Conservation (phyloP, 1,140 invertebrate species). For the Meteorus sp. region DNA sequence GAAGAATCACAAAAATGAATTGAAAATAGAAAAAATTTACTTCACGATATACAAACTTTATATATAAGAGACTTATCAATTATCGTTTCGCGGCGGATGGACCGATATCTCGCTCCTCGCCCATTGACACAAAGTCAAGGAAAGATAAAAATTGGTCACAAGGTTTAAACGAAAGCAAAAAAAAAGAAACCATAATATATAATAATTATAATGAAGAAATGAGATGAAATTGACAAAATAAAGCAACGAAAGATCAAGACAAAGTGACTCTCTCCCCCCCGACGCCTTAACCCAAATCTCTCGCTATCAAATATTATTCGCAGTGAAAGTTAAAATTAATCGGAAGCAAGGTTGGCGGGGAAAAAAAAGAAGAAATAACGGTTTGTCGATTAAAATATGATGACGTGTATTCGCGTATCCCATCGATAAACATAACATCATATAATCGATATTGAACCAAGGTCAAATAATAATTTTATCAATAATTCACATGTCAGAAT, state of each 20-base stretch:
- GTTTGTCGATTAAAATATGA: no score
- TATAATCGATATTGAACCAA: neutral
- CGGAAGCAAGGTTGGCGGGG: neutral
- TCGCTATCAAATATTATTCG: neutral
- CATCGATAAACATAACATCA: neutral
- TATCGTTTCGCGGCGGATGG: neutral
- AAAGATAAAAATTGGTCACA: neutral
- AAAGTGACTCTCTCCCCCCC: no score
- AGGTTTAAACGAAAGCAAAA: neutral
- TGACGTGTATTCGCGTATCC: no score
- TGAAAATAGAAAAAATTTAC: conserved; percentile 5
- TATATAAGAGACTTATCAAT: neutral
- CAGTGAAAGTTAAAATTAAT: neutral
- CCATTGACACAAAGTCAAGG: neutral
- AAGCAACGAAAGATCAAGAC: no score
- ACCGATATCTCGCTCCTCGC: neutral
- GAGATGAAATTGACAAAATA: no score
- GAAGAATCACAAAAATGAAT: neutral
- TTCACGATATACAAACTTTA: neutral
- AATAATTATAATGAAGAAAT: neutral
- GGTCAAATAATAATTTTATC: neutral
- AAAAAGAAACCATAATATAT: neutral
- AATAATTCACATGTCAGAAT: no score
- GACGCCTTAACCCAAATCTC: no score
- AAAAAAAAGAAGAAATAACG: conserved; percentile 1